Base-by-base conservation (phyloP, 2,797 vertebrate genomes). In the Megaceryle alcyon region DNA sequence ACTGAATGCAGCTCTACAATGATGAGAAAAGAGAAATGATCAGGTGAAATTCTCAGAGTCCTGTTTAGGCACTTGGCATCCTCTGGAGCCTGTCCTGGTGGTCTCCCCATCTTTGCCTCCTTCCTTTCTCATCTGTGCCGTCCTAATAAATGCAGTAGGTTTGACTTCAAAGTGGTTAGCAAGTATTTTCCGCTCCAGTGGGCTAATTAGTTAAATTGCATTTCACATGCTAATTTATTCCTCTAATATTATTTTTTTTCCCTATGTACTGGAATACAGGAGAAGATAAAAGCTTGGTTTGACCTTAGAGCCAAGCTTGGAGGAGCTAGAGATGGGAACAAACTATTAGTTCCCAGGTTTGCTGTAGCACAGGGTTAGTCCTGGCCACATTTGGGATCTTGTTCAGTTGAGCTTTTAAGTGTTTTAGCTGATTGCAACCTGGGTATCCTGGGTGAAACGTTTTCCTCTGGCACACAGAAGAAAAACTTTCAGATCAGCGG, bases 191-290 rank as follows among this genome's bases (percentile, higher is more conserved):
- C 86, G 92, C 94, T 94, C 88, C 88, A 94, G 56, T 76, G 81
- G 90, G 83, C 90, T 96, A 95, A 94, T 95, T 94, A 95, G 94
- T 90, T 90, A 95, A 96, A 95, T 96, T 96, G 71, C 86, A 96
- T 97, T 96, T 95, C 91, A 85, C 64, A 95, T 94, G 88, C 77
- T 97, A 95, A 96, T 96, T 95, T 95, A 95, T 95, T 95, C 90
- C 71, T 94, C 57, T 84, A 92, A 84, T 95, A 88, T 85, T 81
- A 37, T 73, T 79, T 82, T 64, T 57, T 53, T 17, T 4, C 76
- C 51, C 44, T 21, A 29, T 3, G 4, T 68, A 29, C 37, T 95
- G 57, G 61, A 77, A 77, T 60, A 53, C 35, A 39, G 68, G 56
- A 53, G 68, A 66, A 94, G 90, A 92, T 85, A 88, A 96, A 94